Evolutionary conservation across 2,888 invertebrate genomes (phyloP).

Genomic region (Pollenia labialis): DNA sequence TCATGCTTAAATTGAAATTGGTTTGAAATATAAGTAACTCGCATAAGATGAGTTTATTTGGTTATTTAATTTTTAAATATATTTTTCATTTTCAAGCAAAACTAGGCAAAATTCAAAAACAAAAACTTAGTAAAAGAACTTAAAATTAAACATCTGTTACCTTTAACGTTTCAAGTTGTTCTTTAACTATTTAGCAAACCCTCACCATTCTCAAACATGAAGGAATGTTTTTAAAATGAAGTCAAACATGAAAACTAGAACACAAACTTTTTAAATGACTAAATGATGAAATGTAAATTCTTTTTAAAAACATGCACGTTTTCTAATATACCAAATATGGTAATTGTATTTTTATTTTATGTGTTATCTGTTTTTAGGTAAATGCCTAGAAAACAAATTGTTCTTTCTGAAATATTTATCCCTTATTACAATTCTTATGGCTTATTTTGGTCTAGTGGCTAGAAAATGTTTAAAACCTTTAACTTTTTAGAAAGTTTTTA

Average conservation of each 20-base stretch:
- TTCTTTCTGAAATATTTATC: no score
- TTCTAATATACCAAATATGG: not conserved
- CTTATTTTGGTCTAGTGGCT: no score
- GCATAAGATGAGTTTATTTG: slow-evolving; percentile 28
- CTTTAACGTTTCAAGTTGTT: slow-evolving; percentile 57
- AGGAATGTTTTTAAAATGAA: not conserved
- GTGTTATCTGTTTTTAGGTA: no score
- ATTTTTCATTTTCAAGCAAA: slow-evolving; percentile 4
- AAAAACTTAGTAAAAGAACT: not conserved
- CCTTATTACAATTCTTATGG: no score
- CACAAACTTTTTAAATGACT: slow-evolving; percentile 24
- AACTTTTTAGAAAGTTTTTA: no score
- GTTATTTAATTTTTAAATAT: slow-evolving; percentile 20
- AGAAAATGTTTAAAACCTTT: no score
- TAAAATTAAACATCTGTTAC: slow-evolving; percentile 56
- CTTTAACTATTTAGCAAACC: not conserved
- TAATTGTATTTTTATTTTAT: no score
- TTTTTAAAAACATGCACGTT: not conserved
- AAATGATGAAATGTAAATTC: slow-evolving; percentile 51
- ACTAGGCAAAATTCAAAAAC: slow-evolving; percentile 23
- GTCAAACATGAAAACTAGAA: not conserved
- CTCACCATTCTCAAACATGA: not conserved
- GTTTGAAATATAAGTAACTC: slow-evolving; percentile 34
- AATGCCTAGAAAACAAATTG: no score
- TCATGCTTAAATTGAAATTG: slow-evolving; percentile 68